Base-by-base conservation (phyloP, 1,140 invertebrate species). In the Sarcophaga peregrina region DNA sequence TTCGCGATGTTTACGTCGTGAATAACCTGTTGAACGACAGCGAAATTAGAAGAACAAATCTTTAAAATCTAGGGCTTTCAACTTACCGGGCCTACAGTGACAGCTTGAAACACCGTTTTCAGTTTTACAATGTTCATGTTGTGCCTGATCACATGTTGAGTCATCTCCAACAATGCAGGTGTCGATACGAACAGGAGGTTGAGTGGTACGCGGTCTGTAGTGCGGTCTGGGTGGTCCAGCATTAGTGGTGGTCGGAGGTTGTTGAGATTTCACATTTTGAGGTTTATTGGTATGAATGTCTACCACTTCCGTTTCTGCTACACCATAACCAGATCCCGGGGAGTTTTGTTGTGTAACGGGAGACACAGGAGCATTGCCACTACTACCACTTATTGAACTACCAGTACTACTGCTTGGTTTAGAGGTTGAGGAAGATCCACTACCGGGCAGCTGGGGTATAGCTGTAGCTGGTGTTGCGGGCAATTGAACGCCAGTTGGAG, bases 91-190 rank as follows among this genome's bases (percentile, higher is more conserved):
- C 83, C 96, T 92, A 87, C 97, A 98, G 84, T 96, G 95, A 87
- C 97, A 98, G 81, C 96, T 96, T 10, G 96, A 97, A n/a, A 98
- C 97, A 6, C 96, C 97, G 83, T 93, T 93, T 91, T 98, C 96
- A 0, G 96, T 98, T 83, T 94, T 93, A 89, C 97, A 98, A 74
- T 94, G 93, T 87, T 98, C 97, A 87, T 97, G 95, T 89, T 97
- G 95, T 37, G 95, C 94, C 74, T 93, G 92, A 86, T 97, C 96
- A 86, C 97, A 98, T 0, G 97, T 98, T n/a, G 95, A 95, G 85
- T 97, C 96, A 85, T 98, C 97, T 3, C 97, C 97, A 1, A 98
- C 96, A 45, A 98, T 98, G 86, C 97, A 98, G 10, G 97, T 98
- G 89, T 98, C 97, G 82, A 98, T 98, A 85, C 97, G 88, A 0